Evolutionary conservation across 2,888 invertebrate species (phyloP).

Genomic region (Neoascia interrupta): DNA sequence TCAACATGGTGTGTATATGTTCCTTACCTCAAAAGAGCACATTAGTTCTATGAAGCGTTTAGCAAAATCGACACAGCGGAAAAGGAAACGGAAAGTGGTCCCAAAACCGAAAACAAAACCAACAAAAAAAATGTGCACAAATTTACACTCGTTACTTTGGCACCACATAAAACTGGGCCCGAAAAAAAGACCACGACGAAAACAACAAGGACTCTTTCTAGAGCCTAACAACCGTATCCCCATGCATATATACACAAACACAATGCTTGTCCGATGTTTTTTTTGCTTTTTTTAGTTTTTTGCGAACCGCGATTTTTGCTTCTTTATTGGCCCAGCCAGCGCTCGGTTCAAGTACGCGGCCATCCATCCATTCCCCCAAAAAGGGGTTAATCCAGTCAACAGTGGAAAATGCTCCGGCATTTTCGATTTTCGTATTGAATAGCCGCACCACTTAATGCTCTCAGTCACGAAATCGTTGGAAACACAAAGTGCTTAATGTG

Average conservation of each 20-base stretch:
- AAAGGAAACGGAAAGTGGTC: slow-evolving; percentile 64
- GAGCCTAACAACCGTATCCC: slow-evolving; percentile 16
- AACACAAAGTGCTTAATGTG: slow-evolving; percentile 69
- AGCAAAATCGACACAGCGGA: slow-evolving; percentile 51
- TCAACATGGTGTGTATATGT: slow-evolving; percentile 19
- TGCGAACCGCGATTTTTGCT: slow-evolving; percentile 56
- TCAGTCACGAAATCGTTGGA: slow-evolving; percentile 71
- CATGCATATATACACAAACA: slow-evolving; percentile 12
- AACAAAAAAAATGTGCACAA: slow-evolving; percentile 46
- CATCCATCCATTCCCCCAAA: background rate
- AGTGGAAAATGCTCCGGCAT: slow-evolving; percentile 55
- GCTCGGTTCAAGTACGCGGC: background rate
- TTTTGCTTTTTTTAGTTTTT: background rate
- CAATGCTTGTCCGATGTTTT: slow-evolving; percentile 15
- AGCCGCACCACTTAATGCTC: slow-evolving; percentile 70
- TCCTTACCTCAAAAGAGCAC: slow-evolving; percentile 12
- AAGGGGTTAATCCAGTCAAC: slow-evolving; percentile 65
- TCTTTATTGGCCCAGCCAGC: slow-evolving; percentile 56
- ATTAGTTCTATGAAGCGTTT: slow-evolving; percentile 62
- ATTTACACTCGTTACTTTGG: slow-evolving; percentile 67
- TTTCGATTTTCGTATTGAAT: slow-evolving; percentile 68
- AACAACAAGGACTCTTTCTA: background rate
- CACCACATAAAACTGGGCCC: slow-evolving; percentile 51
- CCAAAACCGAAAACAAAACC: slow-evolving; percentile 26
- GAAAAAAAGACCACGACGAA: slow-evolving; percentile 20